Conservation (phyloP, 2,888 invertebrate genomes). For the Unio pictorum region DNA sequence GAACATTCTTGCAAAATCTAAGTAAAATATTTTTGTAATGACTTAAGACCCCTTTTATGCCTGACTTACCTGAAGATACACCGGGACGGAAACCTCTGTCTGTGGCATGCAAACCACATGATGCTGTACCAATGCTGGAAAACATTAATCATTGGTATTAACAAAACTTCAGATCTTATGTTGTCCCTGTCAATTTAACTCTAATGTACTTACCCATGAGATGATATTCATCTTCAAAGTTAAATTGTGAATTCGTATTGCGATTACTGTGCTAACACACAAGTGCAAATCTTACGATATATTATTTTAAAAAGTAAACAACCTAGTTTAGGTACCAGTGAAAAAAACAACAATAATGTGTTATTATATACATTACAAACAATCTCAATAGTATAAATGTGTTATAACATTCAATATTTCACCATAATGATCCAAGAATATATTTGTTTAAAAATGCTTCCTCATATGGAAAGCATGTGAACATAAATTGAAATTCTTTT, state of each 20-base stretch:
- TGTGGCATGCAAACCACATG: slow-evolving; percentile 83
- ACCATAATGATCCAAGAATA: not conserved
- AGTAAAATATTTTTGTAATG: not conserved
- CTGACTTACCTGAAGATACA: slow-evolving; percentile 5
- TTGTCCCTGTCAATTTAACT: too few species aligned
- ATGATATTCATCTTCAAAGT: too few species aligned
- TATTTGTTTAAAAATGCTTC: not conserved
- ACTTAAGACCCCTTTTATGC: not conserved
- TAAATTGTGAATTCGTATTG: too few species aligned
- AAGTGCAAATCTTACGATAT: too few species aligned
- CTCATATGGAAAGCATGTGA: not conserved
- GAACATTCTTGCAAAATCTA: not conserved
- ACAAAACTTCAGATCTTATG: too few species aligned
- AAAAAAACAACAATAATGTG: too few species aligned
- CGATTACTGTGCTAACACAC: too few species aligned
- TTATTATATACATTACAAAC: too few species aligned
- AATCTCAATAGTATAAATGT: too few species aligned
- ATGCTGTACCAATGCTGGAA: slow-evolving; percentile 80
- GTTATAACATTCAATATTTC: not conserved
- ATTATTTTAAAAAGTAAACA: too few species aligned
- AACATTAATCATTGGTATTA: slow-evolving; percentile 1
- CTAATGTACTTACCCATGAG: too few species aligned
- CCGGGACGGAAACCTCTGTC: slow-evolving; percentile 76
- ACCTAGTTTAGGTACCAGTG: too few species aligned
- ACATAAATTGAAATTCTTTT: not conserved